A percentile compares a stretch with the other conserved stretches of the same genome.
Conservation (phyloP, 2,888 invertebrate species). For the Cephus runcator region DNA sequence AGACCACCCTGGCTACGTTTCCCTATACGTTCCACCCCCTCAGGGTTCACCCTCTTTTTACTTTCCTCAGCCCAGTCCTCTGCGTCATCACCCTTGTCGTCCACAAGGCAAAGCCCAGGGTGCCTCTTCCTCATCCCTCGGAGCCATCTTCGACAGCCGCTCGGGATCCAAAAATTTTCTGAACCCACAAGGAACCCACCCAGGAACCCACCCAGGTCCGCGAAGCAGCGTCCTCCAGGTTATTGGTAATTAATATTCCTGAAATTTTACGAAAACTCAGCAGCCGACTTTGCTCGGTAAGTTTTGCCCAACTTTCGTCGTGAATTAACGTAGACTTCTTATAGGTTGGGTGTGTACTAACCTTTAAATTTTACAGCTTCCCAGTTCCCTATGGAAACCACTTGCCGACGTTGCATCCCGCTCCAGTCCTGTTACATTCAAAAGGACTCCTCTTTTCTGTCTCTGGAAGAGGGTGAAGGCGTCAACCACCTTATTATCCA, state of each 20-base stretch:
- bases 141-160: neutral
- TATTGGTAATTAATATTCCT: neutral
- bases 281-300: neutral
- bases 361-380: neutral
- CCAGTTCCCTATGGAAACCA: neutral
- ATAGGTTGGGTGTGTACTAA: neutral
- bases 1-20: conserved; percentile 11
- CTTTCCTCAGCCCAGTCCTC: neutral
- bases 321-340: neutral
- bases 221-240: neutral
- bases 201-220: neutral
- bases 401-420: neutral
- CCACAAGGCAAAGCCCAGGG: neutral
- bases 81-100: neutral
- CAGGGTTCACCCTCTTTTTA: conserved; percentile 12
- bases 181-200: neutral
- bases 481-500: neutral
- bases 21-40: neutral
- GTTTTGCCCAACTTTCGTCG: neutral
- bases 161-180: neutral
- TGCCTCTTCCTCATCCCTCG: neutral
- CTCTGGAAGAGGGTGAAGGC: neutral
- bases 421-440: neutral
- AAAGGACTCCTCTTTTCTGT: neutral
- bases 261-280: conserved; percentile 1